phyloP scores from a whole-genome alignment of 2,888 invertebrate species.

The Cyclophora albipunctata region DNA sequence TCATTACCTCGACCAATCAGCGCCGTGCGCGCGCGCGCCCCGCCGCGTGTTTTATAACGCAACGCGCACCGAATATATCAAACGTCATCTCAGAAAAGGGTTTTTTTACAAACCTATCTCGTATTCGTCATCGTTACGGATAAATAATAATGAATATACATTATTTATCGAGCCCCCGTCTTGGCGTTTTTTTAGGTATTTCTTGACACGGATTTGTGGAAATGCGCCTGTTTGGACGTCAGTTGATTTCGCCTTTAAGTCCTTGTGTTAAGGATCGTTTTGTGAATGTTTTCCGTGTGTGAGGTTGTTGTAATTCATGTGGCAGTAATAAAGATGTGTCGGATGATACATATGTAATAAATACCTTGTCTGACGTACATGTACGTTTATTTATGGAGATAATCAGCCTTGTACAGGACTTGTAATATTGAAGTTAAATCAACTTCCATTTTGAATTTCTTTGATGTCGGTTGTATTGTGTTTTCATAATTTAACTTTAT shows the following conservation, averaged over 20 bases:
- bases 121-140: conserved; percentile 73
- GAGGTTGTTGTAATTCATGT: conserved; percentile 55
- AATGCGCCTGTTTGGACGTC: conserved; percentile 38
- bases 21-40: conserved; percentile 58
- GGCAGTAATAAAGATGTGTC: conserved; percentile 48
- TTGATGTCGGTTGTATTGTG: background rate
- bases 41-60: conserved; percentile 66
- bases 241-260: conserved; percentile 33
- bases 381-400: conserved; percentile 20
- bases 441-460: conserved; percentile 12
- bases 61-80: conserved; percentile 63
- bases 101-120: conserved; percentile 65
- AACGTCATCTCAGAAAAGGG: conserved; percentile 61
- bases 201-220: conserved; percentile 54
- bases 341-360: conserved; percentile 35
- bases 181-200: conserved; percentile 49
- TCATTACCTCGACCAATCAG: conserved; percentile 63
- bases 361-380: conserved; percentile 24
- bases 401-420: conserved; percentile 18
- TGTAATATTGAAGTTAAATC: conserved; percentile 16
- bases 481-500: no score
- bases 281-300: conserved; percentile 37
- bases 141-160: conserved; percentile 64
- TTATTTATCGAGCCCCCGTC: conserved; percentile 54
- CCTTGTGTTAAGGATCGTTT: conserved; percentile 18